Evolutionary conservation across 1,140 invertebrate species (phyloP).

Genomic region (Bilobella aurantiaca): DNA sequence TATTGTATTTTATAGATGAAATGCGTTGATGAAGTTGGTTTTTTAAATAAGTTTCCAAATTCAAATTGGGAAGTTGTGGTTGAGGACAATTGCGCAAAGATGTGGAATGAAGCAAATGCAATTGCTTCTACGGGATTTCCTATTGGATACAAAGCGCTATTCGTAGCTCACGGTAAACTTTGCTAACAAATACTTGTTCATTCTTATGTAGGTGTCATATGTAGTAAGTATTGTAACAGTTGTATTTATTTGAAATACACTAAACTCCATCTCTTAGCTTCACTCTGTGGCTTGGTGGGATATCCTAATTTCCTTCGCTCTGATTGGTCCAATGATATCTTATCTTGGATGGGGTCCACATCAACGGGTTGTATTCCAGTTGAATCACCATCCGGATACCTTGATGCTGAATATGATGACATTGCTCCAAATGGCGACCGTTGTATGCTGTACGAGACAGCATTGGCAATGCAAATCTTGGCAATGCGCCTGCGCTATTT

Average conservation of each 20-base stretch:
- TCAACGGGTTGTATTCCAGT: background rate
- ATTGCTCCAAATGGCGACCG: background rate
- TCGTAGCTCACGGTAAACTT: background rate
- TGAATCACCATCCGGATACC: background rate
- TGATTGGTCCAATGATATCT: background rate
- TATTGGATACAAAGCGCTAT: background rate
- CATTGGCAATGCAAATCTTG: background rate
- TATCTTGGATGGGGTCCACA: background rate
- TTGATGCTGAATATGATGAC: background rate
- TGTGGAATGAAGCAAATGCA: slow-evolving; percentile 3
- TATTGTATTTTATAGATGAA: background rate
- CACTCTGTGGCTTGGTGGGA: background rate
- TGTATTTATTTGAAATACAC: background rate
- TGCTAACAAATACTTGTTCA: no score
- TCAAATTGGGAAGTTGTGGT: background rate
- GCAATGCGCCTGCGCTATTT: background rate
- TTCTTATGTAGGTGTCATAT: no score
- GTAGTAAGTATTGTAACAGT: no score
- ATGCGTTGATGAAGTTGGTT: background rate
- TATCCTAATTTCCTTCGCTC: background rate
- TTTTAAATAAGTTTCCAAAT: background rate
- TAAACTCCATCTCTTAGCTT: background rate
- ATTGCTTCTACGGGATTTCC: background rate
- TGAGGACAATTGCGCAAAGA: background rate
- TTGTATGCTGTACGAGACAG: background rate